Conservation (phyloP, 2,797 vertebrate genomes). For the Caiman crocodilus region DNA sequence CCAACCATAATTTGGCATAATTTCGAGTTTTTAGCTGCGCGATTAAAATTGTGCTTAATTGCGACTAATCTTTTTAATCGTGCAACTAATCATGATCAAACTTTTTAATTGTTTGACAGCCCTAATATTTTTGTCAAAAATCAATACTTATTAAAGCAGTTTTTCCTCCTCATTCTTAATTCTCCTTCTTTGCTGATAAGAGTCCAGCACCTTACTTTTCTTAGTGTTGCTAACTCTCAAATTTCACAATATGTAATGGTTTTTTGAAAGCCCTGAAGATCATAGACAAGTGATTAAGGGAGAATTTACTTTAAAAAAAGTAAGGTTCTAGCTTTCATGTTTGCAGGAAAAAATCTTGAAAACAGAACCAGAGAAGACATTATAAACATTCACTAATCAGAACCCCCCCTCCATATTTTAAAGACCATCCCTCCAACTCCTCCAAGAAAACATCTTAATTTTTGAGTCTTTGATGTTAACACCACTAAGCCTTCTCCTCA, state of each 20-base stretch:
- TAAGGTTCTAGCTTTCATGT: background rate
- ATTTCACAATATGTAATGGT: background rate
- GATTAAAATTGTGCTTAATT: no score
- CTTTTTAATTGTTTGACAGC: no score
- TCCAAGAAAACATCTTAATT: background rate
- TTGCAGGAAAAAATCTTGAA: background rate
- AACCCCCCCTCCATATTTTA: background rate
- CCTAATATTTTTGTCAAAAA: background rate
- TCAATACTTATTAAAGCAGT: background rate
- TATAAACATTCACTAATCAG: background rate
- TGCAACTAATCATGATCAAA: no score
- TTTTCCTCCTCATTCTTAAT: background rate
- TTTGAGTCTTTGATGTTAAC: background rate
- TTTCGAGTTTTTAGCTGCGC: no score
- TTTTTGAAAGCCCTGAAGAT: constrained; percentile 1
- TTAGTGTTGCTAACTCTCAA: background rate
- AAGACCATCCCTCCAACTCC: background rate
- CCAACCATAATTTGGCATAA: no score
- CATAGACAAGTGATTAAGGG: background rate
- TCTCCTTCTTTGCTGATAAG: background rate
- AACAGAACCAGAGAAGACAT: background rate
- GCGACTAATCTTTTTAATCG: no score
- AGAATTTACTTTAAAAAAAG: background rate
- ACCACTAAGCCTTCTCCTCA: background rate
- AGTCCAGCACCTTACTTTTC: background rate